phyloP scores from a whole-genome alignment of 2,113 vertebrate genomes.

The Microcebus griseorufus region DNA sequence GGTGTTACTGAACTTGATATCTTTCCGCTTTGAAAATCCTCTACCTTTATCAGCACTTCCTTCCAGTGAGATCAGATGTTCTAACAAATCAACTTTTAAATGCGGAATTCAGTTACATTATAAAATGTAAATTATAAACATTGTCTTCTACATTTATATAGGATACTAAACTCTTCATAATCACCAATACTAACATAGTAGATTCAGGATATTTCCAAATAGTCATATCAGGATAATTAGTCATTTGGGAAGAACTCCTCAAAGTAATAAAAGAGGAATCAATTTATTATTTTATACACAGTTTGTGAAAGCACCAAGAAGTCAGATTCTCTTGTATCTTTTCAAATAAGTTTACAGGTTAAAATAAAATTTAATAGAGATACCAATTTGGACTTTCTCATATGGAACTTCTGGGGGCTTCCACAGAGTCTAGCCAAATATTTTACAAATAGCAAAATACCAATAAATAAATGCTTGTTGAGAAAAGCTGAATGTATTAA shows the following conservation, averaged over 20 bases:
- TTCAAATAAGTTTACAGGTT: neutral
- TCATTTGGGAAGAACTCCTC: neutral
- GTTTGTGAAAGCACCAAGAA: neutral
- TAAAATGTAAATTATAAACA: neutral
- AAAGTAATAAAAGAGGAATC: neutral
- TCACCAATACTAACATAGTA: neutral
- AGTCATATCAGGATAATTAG: neutral
- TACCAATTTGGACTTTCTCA: constrained; percentile 6
- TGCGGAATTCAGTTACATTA: neutral
- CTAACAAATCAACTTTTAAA: constrained; percentile 28
- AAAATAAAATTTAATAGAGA: constrained; percentile 31
- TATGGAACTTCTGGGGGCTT: neutral
- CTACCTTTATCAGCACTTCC: constrained; percentile 18
- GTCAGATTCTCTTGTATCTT: neutral
- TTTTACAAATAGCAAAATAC: neutral
- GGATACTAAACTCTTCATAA: neutral
- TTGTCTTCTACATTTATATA: neutral
- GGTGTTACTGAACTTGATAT: constrained; percentile 37
- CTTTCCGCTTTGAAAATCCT: constrained; percentile 37
- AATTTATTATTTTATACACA: neutral
- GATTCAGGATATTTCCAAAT: neutral
- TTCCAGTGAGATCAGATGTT: constrained; percentile 34
- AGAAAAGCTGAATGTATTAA: neutral
- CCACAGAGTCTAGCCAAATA: neutral
- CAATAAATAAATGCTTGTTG: neutral